Conservation (phyloP, 1,140 invertebrate species). For the Platyscapa corneri region DNA sequence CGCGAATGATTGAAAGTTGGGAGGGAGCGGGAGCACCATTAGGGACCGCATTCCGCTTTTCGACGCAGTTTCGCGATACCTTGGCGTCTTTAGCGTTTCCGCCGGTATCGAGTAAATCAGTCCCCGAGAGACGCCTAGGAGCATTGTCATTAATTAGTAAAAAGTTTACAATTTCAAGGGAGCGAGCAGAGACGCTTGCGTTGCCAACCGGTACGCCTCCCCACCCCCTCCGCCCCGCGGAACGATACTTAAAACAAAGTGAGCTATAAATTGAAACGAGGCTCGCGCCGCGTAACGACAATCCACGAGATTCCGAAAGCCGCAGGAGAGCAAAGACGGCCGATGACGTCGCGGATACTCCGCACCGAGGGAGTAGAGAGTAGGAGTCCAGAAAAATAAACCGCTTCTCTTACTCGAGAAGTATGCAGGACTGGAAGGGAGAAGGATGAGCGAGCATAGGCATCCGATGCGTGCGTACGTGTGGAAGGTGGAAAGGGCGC, state of each 20-base stretch:
- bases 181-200: no score
- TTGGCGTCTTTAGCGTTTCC: no score
- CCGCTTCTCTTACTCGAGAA: not conserved
- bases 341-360: not conserved
- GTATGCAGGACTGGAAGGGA: not conserved
- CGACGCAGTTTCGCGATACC: no score
- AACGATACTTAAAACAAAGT: not conserved
- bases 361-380: not conserved
- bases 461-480: not conserved
- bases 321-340: not conserved
- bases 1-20: no score
- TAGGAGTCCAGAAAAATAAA: not conserved
- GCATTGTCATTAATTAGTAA: not conserved
- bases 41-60: no score
- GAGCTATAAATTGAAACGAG: conserved; percentile 18
- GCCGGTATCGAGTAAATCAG: not conserved
- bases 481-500: not conserved
- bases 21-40: no score
- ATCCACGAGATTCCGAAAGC: conserved; percentile 13
- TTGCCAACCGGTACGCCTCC: no score
- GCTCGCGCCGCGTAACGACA: not conserved
- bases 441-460: not conserved
- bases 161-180: no score
- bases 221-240: no score
- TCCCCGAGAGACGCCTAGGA: no score